Evolutionary conservation across 2,113 vertebrate species (phyloP), one percentile per base, ranked within the genome.

Genomic region (Machaerirhynchus nigripectus): DNA sequence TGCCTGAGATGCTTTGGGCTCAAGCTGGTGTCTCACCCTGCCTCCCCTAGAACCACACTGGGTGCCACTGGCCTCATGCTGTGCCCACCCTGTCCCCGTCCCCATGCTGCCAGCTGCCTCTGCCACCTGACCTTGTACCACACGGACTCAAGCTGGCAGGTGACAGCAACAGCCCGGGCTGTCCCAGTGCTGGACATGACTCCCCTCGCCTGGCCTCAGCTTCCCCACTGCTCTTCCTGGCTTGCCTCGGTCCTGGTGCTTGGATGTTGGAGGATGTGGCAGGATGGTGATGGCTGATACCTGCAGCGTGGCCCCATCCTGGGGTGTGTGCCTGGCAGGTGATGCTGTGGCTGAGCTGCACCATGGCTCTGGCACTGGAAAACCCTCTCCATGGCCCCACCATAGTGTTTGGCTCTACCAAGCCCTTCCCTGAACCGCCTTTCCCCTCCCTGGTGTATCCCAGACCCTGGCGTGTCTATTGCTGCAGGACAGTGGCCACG

Each of bases 61-160:
- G 7, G 16, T 84, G 55, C 71, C 31, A n/a, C 15, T 0, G 1
- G 22, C 59, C 31, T 67, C 0, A 0, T 39, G 26, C 37, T 57
- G 27, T 57, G 55, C 26, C 52, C n/a, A 24, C 10, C 10, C 14
- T 55, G 39, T 71, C 21, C 59, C 60, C 14, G 22, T 53, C 24
- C 74, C 55, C 13, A 3, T 0, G 10, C 16, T 50, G 39, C 56
- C 65, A 31, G 42, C 47, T 24, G 11, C 17, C 18, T 53, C 60
- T 84, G 56, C 79, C 68, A 30, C 49, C 59, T 73, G 59, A 60
- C 44, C 26, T 68, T 47, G 60, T 73, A 40, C 44, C 4, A 5
- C 52, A 31, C 0, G 5, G 37, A 39, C 53, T 88, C 71, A 60
- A 42, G 27, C 19, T 0, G 2, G 18, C 23, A 23, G 44, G 40